Conservation (phyloP, 2,113 vertebrate species). For the Scomber scombrus region DNA sequence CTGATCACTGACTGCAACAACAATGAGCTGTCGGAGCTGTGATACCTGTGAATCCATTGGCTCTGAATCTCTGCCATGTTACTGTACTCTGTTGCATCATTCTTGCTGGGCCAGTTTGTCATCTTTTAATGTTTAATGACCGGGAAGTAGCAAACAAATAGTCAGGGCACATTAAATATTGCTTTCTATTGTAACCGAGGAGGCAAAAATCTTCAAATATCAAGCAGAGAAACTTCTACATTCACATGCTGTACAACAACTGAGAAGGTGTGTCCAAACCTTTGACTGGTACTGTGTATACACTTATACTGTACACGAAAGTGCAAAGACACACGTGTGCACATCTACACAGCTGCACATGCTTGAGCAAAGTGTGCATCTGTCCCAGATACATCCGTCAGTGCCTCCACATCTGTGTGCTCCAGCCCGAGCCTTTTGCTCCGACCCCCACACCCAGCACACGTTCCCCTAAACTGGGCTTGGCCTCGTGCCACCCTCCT, state of each 20-base stretch:
- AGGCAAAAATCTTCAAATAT: constrained; percentile 19
- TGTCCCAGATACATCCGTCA: constrained; percentile 81
- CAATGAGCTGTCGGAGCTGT: constrained; percentile 2
- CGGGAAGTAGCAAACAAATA: constrained; percentile 12
- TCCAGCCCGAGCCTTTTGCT: constrained; percentile 62
- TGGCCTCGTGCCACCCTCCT: constrained; percentile 65
- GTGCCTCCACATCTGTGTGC: constrained; percentile 81
- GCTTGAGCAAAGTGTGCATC: constrained; percentile 73
- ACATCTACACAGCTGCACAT: constrained; percentile 72
- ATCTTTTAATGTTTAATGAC: constrained; percentile 34
- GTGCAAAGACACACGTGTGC: constrained; percentile 54
- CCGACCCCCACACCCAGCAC: constrained; percentile 63
- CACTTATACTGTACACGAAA: constrained; percentile 21
- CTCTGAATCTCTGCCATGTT: constrained; percentile 7
- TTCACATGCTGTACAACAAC: not conserved
- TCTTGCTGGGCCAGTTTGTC: not conserved
- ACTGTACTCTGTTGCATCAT: not conserved
- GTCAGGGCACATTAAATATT: not conserved
- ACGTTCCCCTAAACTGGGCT: constrained; percentile 62
- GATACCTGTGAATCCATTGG: constrained; percentile 24
- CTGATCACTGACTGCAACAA: constrained; percentile 17
- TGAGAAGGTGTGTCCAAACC: no score
- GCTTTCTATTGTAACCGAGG: constrained; percentile 20
- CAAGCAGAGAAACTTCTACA: not conserved
- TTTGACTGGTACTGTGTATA: not conserved